A percentile compares a stretch with the other conserved stretches of the same genome.
Evolutionary conservation across 2,888 invertebrate species (phyloP).

Genomic region (Dryobotodes eremita): DNA sequence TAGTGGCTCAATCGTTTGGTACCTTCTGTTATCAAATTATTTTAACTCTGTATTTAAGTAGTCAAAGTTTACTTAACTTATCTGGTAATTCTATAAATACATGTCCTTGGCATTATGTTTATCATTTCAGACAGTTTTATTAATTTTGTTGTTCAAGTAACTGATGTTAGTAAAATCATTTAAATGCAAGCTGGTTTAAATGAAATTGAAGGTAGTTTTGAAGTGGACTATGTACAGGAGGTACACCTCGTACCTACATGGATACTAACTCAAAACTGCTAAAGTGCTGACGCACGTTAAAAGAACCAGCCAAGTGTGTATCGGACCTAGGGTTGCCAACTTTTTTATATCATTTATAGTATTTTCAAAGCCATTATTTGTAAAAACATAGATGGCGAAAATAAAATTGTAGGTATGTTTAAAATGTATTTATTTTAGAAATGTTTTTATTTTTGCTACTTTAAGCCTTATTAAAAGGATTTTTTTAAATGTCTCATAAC

Average conservation of each 20-base stretch:
- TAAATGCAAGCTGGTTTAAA: constrained; percentile 1
- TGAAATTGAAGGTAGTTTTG: neutral
- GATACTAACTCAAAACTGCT: neutral
- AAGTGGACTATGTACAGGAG: neutral
- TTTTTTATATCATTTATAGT: no score
- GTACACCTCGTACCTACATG: neutral
- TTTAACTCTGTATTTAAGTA: neutral
- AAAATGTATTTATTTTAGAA: no score
- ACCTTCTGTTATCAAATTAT: neutral
- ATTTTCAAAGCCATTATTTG: no score
- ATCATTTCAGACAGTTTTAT: neutral
- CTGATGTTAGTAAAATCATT: constrained; percentile 12
- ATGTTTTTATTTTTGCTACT: no score
- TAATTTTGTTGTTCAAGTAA: constrained; percentile 34
- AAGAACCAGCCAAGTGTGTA: no score
- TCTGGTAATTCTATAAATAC: constrained; percentile 6
- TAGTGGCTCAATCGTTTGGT: no score
- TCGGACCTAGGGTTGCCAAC: no score
- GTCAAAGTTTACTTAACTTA: constrained; percentile 8
- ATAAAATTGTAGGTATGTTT: no score
- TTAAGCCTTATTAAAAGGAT: no score
- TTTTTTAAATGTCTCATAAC: no score
- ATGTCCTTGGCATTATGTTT: constrained; percentile 39
- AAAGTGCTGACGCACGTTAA: neutral
- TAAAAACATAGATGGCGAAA: no score